These are phyloP conservation scores for Otolemur garnettii DNA, from an alignment of 2,113 vertebrate genomes.

Conservation along the genomic window DNA sequence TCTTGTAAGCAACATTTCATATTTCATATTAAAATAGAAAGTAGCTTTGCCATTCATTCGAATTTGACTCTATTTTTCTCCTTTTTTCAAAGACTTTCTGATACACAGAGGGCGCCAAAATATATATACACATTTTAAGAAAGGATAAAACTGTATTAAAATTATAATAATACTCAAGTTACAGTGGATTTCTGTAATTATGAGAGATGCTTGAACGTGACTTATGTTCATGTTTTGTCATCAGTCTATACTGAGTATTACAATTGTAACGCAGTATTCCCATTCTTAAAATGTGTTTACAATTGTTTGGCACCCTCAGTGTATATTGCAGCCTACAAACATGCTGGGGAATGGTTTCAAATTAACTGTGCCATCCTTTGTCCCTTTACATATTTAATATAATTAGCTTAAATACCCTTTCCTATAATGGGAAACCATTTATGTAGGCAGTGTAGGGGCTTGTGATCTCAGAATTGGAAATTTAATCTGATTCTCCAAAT, in stretches of 20 bases:
- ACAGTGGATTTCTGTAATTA: no score
- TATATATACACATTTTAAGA: no score
- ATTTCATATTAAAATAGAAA: background rate
- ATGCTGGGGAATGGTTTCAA: background rate
- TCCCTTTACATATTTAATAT: background rate
- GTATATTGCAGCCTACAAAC: no score
- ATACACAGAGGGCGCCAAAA: background rate
- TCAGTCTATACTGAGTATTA: no score
- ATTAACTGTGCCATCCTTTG: background rate
- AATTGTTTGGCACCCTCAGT: no score
- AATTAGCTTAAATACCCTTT: conserved; percentile 6
- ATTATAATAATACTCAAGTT: no score
- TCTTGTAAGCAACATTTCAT: background rate
- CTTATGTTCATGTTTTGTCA: no score
- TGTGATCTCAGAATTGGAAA: background rate
- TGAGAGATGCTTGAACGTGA: no score
- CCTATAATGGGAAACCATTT: background rate
- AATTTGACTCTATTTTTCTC: background rate
- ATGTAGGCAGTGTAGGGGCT: background rate
- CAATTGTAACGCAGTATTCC: no score
- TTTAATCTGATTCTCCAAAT: background rate
- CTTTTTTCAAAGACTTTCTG: background rate
- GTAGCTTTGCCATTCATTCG: background rate
- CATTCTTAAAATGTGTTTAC: no score
- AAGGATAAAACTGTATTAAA: no score